phyloP scores from a whole-genome alignment of 2,113 vertebrate species.

The Elaphurus davidianus region DNA sequence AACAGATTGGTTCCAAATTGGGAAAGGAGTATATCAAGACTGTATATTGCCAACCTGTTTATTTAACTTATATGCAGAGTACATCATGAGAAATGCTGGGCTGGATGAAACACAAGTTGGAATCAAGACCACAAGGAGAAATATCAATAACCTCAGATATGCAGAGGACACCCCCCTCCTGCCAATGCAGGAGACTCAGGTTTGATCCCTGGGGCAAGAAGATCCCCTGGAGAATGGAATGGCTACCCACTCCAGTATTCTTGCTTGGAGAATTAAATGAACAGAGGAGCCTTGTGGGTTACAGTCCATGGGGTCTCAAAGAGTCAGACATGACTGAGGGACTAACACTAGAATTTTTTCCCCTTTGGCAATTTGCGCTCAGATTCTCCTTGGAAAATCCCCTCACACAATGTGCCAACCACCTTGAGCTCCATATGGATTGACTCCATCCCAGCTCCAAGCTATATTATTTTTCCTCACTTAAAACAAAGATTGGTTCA shows the following conservation, averaged over 20 bases:
- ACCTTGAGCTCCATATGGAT: background rate
- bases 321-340: background rate
- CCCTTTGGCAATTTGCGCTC: background rate
- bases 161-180: background rate
- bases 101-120: background rate
- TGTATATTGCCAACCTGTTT: background rate
- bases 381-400: background rate
- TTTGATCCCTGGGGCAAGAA: background rate
- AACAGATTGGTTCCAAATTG: background rate
- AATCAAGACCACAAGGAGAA: background rate
- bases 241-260: background rate
- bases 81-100: background rate
- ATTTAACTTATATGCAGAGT: background rate
- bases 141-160: background rate
- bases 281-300: background rate
- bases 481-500: background rate
- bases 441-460: background rate
- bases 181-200: background rate
- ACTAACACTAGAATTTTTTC: background rate
- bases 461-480: background rate
- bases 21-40: background rate
- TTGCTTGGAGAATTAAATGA: background rate
- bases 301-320: background rate
- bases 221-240: background rate
- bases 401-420: background rate